Percentiles rank a stretch among this genome's conserved stretches.
Evolutionary conservation across 1,140 invertebrate genomes (phyloP).

Genomic region (Listronotus bonariensis): DNA sequence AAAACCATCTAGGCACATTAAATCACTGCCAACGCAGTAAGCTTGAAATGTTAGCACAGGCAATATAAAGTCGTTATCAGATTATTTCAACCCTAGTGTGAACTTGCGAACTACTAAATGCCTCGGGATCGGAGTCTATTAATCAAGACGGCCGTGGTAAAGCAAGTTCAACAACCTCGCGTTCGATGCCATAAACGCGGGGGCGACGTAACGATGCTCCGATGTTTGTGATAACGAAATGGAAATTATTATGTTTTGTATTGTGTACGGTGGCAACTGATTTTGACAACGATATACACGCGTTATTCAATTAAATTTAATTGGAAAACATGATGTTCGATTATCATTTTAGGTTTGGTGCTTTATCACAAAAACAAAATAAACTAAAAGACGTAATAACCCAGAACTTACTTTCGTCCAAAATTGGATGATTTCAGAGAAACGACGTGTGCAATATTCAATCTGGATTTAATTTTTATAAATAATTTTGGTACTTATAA

Average conservation of each 20-base stretch:
- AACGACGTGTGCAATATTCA: no score
- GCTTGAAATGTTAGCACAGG: constrained; percentile 29
- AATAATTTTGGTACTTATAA: no score
- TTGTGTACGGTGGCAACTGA: background rate
- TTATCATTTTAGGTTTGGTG: no score
- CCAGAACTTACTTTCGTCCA: no score
- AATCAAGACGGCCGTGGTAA: constrained; percentile 32
- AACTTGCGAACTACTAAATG: constrained; percentile 49
- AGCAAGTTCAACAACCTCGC: no score
- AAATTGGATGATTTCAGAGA: no score
- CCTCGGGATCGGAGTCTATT: constrained; percentile 45
- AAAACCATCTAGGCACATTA: constrained; percentile 34
- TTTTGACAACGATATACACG: constrained; percentile 1
- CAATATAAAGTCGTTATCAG: constrained; percentile 46
- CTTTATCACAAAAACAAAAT: no score
- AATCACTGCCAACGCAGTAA: constrained; percentile 33
- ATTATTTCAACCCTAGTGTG: constrained; percentile 46
- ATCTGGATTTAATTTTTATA: no score
- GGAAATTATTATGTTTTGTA: no score
- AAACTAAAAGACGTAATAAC: no score
- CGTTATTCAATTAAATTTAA: no score
- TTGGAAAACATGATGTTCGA: no score
- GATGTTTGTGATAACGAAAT: background rate
- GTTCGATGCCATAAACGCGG: background rate
- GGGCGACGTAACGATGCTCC: background rate